Percentiles rank a stretch among this genome's conserved stretches.
phyloP scores from a whole-genome alignment of 30 jellyfish, hydroid and myxozoan species.

The Rhopilema esculentum region DNA sequence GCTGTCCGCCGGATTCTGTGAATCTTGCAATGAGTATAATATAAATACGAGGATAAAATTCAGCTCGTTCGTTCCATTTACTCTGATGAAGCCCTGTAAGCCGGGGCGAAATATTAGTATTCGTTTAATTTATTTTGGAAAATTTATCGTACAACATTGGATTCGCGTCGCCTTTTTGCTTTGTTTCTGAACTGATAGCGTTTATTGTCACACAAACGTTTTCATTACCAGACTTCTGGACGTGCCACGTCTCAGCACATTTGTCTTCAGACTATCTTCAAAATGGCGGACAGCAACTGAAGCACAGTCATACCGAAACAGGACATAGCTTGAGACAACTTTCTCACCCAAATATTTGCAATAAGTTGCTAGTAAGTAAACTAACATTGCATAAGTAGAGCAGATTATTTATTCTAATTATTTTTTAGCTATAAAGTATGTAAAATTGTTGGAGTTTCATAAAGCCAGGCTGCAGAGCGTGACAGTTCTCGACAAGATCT shows the following conservation, averaged over 20 bases:
- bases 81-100: too few species aligned
- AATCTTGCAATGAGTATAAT: too few species aligned
- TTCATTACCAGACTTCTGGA: conserved; percentile 38
- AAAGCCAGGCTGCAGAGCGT: not conserved
- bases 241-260: conserved; percentile 57
- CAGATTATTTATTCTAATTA: not conserved
- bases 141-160: too few species aligned
- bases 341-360: not conserved
- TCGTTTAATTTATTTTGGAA: too few species aligned
- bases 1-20: too few species aligned
- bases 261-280: not conserved
- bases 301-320: not conserved
- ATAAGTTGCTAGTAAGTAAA: not conserved
- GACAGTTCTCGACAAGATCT: too few species aligned
- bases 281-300: conserved; percentile 44
- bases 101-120: too few species aligned
- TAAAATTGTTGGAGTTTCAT: not conserved
- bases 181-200: too few species aligned
- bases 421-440: too few species aligned
- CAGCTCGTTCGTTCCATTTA: too few species aligned
- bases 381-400: not conserved
- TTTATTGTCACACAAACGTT: not conserved
- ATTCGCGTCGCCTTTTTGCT: too few species aligned
- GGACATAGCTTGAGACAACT: not conserved
- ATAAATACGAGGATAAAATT: too few species aligned